phyloP scores from a whole-genome alignment of 2,113 vertebrate species.

The Tyrannus savana region DNA sequence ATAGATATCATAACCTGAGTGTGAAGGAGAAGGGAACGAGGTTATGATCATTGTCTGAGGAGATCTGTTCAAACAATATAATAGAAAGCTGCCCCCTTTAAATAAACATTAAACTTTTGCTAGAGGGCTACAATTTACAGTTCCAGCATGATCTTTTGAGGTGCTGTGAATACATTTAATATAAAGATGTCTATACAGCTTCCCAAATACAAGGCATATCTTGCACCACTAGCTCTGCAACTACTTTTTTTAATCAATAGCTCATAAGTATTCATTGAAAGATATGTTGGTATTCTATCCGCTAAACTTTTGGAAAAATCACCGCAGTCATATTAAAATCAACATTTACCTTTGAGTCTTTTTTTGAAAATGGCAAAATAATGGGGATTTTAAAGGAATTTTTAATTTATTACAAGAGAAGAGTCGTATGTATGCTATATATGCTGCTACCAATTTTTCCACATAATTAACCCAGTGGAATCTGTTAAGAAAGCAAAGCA shows the following conservation, averaged over 20 bases:
- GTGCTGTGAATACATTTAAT: conserved; percentile 64
- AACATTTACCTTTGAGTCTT: conserved; percentile 20
- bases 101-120: conserved; percentile 62
- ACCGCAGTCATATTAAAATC: conserved; percentile 9
- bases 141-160: conserved; percentile 54
- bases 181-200: conserved; percentile 63
- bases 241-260: conserved; percentile 50
- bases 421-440: neutral
- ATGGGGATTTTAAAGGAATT: neutral
- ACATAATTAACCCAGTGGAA: neutral
- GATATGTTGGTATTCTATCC: conserved; percentile 23
- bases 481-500: conserved; percentile 13
- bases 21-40: neutral
- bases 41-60: conserved; percentile 57
- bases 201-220: conserved; percentile 51
- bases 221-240: conserved; percentile 47
- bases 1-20: conserved; percentile 34
- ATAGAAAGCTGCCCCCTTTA: conserved; percentile 50
- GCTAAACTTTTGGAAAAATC: conserved; percentile 2
- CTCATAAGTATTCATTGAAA: conserved; percentile 68
- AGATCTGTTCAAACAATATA: conserved; percentile 47
- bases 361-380: conserved; percentile 7
- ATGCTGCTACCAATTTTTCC: neutral
- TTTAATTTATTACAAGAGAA: neutral
- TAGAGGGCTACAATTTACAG: conserved; percentile 19